A percentile compares a stretch with the other conserved stretches of the same genome.
Evolutionary conservation across 2,888 invertebrate genomes (phyloP).

Genomic region (Quadriops clusia): DNA sequence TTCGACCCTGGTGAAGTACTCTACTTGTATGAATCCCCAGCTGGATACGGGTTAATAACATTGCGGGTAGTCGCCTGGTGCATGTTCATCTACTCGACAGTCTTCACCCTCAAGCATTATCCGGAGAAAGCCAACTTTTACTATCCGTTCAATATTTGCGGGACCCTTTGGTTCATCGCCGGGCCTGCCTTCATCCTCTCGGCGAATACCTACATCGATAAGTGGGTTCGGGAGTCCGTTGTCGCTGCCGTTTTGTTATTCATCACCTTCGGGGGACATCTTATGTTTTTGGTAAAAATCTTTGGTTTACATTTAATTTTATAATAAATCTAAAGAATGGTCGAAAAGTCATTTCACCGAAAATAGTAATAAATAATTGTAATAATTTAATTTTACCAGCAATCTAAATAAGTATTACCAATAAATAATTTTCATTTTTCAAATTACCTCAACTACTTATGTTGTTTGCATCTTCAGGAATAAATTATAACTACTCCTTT

Average conservation of each 20-base stretch:
- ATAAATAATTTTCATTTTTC: too few relatives aligned
- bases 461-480: too few relatives aligned
- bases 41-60: slow-evolving; percentile 71
- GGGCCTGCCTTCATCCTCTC: slow-evolving; percentile 68
- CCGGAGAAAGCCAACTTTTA: slow-evolving; percentile 76
- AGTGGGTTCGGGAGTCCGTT: slow-evolving; percentile 67
- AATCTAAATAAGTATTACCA: too few relatives aligned
- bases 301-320: too few relatives aligned
- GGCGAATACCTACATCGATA: slow-evolving; percentile 67
- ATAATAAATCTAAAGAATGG: too few relatives aligned
- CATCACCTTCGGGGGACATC: slow-evolving; percentile 50
- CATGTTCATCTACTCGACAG: slow-evolving; percentile 55
- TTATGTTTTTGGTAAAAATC: slow-evolving; percentile 54
- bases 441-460: too few relatives aligned
- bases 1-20: slow-evolving; percentile 87
- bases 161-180: slow-evolving; percentile 77
- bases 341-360: too few relatives aligned
- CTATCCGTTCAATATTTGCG: slow-evolving; percentile 69
- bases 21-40: slow-evolving; percentile 82
- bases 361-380: too few relatives aligned
- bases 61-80: slow-evolving; percentile 70
- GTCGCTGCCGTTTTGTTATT: slow-evolving; percentile 52
- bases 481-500: too few relatives aligned
- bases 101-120: slow-evolving; percentile 71
- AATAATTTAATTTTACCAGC: too few relatives aligned